Conservation (phyloP, 2,797 vertebrate species). For the Bradypodion pumilum region DNA sequence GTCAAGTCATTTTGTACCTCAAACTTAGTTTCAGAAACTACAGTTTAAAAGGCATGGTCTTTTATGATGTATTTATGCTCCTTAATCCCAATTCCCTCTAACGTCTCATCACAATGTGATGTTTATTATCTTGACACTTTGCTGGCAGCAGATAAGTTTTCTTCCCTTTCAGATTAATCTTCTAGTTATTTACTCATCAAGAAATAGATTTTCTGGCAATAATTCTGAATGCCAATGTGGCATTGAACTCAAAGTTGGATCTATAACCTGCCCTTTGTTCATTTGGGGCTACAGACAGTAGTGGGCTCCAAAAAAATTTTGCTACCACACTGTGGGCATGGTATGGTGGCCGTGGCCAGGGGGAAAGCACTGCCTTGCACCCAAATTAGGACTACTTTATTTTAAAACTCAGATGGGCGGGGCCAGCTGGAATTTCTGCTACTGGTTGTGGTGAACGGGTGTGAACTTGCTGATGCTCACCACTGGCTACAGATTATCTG, state of each 20-base stretch:
- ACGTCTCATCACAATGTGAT: background rate
- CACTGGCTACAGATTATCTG: background rate
- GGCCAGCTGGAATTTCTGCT: too few species aligned
- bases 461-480: too few species aligned
- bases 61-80: background rate
- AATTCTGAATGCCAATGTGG: background rate
- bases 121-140: background rate
- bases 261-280: background rate
- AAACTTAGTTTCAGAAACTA: slow-evolving; percentile 8
- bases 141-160: background rate
- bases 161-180: slow-evolving; percentile 1
- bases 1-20: background rate
- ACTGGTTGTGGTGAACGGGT: too few species aligned
- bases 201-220: background rate
- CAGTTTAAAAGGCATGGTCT: background rate
- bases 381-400: too few species aligned
- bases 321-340: too few species aligned
- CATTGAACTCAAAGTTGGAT: background rate
- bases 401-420: too few species aligned
- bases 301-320: too few species aligned
- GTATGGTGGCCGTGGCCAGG: too few species aligned
- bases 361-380: too few species aligned
- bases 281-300: background rate
- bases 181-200: slow-evolving; percentile 2
- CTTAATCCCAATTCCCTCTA: background rate